Evolutionary conservation across 2,797 vertebrate species (phyloP), one percentile per base, ranked within the genome.

Genomic region (Gambusia yucatana): DNA sequence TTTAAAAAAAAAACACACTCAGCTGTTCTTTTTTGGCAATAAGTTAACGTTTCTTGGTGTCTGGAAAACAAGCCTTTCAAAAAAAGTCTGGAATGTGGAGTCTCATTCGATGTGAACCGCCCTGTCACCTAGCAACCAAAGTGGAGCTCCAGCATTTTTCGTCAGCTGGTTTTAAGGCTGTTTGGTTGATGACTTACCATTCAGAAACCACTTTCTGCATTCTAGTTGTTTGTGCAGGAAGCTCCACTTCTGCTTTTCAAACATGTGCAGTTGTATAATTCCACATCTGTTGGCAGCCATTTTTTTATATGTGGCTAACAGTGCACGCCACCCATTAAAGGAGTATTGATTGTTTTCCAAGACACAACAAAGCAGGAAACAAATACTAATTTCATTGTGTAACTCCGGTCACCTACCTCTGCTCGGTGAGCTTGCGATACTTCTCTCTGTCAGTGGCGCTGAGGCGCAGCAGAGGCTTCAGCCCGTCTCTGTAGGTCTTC

Each of bases 391-490:
- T 71, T 16, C 7, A 8, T 17, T 16, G 10, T n/a, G 67, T 28
- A 46, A 4, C 22, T 70, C 67, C 10, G 7, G 46, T 41, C 14
- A 5, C 77, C n/a, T 92, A 97, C 98, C 98, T 97, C 94, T 99
- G 97, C 79, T 98, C 97, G 0, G 97, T 98, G 78, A 99, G 97
- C 82, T 97, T 96, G 69, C 96, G 94, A 86, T 97, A 98, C 77
- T 98, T 99, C 87, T 98, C 98, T 75, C 96, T 95, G 92, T 99
- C 98, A 0, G 97, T 97, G 0, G 90, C 94, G 93, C 97, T 99
- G 90, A 99, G 93, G 87, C 97, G 97, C 72, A 99, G 94, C 90
- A 99, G 93, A 0, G 98, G 97, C 43, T 98, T 97, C 91, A 98
- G 93, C 44, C 96, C 97, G 1, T 97, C 97, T 0, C 96, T 96